Base-by-base conservation (phyloP, 2,888 invertebrate species). In the Calliphora vomitoria region DNA sequence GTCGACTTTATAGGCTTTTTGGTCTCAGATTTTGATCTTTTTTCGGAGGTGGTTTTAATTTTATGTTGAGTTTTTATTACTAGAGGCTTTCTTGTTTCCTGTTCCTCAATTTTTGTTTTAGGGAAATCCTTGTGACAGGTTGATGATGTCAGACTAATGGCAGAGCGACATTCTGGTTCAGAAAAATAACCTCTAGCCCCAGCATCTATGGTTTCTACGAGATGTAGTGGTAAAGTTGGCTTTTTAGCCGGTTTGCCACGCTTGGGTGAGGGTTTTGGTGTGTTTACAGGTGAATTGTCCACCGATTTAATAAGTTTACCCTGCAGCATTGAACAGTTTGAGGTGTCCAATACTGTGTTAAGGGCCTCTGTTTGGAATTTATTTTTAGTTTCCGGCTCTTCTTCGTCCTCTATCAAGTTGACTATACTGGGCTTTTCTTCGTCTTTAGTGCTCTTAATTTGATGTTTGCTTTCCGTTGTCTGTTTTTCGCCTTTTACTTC, bases 11-110 rank as follows among this genome's bases (percentile, higher is more conserved):
- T 78, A 20, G 89, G 91, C 91, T 94, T 93, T 92, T 95, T 93
- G 88, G 93, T 92, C 92, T 94, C 91, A 89, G 94, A 91, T 92
- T 94, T 92, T 92, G 95, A 93, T 91, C 95, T 91, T 76, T 92
- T 91, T 81, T 91, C 92, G 4, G 74, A 88, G 13, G 69, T 62
- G 50, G 74, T 82, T 86, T 89, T 55, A 53, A 82, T 68, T 82
- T 90, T 89, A 68, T 88, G 89, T 35, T 85, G 87, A 35, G 85
- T 87, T 84, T 87, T 89, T 3, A 62, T 47, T n/a, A 72, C 79
- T 62, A 90, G 82, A 53, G 90, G 86, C 72, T 90, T 91, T 0
- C 91, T 81, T 0, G 88, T 88, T n/a, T 62, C 82, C 38, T 82
- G 53, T 38, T 81, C 80, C 38, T 81, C 90, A 72, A 25, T 79